These are phyloP conservation scores for Andricus quercusramuli DNA, from an alignment of 2,888 invertebrate genomes.

Conservation along the genomic window DNA sequence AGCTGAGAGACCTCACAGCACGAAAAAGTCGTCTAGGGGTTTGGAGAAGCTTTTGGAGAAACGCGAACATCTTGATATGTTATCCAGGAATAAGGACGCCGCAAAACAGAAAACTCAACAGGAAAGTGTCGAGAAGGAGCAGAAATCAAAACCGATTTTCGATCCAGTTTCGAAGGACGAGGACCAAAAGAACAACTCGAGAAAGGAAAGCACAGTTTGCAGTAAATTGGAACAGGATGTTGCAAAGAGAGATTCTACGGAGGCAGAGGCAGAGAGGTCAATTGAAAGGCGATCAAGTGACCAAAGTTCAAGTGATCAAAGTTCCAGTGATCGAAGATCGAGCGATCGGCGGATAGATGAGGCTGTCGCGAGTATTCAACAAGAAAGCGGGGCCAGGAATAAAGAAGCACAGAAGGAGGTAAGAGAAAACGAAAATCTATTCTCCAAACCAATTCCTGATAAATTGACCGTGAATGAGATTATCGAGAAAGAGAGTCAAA, in stretches of 20 bases:
- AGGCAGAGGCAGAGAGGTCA: slow-evolving; percentile 50
- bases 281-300: slow-evolving; percentile 17
- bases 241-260: slow-evolving; percentile 52
- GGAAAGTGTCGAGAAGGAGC: slow-evolving; percentile 6
- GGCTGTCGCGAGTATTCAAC: slow-evolving; percentile 30
- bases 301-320: background rate
- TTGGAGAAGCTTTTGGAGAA: slow-evolving; percentile 82
- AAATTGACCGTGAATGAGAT: slow-evolving; percentile 58
- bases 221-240: slow-evolving; percentile 43
- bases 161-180: slow-evolving; percentile 51
- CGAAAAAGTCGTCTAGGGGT: slow-evolving; percentile 82
- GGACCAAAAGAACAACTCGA: slow-evolving; percentile 62
- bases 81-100: slow-evolving; percentile 68
- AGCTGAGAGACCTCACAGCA: slow-evolving; percentile 78
- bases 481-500: slow-evolving; percentile 66
- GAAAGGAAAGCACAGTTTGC: slow-evolving; percentile 50
- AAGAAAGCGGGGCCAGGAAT: slow-evolving; percentile 40
- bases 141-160: slow-evolving; percentile 25
- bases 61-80: slow-evolving; percentile 78
- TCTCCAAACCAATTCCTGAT: slow-evolving; percentile 65
- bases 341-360: background rate
- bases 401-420: slow-evolving; percentile 55
- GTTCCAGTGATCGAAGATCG: slow-evolving; percentile 9
- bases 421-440: slow-evolving; percentile 55
- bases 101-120: slow-evolving; percentile 57